Evolutionary conservation across 2,888 invertebrate species (phyloP), one percentile per base, ranked within the genome.

Genomic region (Leucophora obtusa): DNA sequence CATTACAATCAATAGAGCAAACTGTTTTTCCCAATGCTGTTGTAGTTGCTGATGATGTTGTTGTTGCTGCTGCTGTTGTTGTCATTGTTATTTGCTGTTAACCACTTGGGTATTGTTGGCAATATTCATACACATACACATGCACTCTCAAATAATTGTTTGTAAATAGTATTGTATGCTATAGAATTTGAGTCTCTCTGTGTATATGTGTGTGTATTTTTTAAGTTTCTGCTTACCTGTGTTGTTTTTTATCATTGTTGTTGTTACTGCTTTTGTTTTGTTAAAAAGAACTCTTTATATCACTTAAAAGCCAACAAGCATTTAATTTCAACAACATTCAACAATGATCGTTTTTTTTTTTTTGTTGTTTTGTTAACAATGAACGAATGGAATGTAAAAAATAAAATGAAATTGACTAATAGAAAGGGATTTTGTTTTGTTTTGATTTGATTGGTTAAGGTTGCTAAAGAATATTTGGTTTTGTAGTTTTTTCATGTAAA

Each of bases 241-340:
- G 28, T 59, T 43, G 28, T 28, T 28, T 28, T n/a, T 28, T 28
- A 7, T 7, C 4, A 28, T 28, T 28, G 28, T 28, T 28, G 28
- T 28, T 28, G 28, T 3, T 28, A 7, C 6, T 28, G 28, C 28
- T 28, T 28, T 28, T 28, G 28, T 28, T 28, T 38, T 38, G 11
- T 9, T 11, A 38, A 14, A 73, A 78, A 78, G 72, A 38, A 63
- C 63, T 78, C 58, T 63, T 78, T 69, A 78, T 78, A 69, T 73
- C 62, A 73, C 68, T 78, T 68, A 59, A 73, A 73, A 73, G 62
- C 68, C 78, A 78, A 63, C 72, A 73, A 63, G 66, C 72, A 73
- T 73, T 78, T 78, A 73, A 73, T 78, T 69, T 70, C 54, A 75
- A 68, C 63, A 73, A 21, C 73, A 43, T 38, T 6, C 28, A 62